Evolutionary conservation across 92 coral and sea anemone genomes (phyloP).

Genomic region (Umimayanthus kanabou): DNA sequence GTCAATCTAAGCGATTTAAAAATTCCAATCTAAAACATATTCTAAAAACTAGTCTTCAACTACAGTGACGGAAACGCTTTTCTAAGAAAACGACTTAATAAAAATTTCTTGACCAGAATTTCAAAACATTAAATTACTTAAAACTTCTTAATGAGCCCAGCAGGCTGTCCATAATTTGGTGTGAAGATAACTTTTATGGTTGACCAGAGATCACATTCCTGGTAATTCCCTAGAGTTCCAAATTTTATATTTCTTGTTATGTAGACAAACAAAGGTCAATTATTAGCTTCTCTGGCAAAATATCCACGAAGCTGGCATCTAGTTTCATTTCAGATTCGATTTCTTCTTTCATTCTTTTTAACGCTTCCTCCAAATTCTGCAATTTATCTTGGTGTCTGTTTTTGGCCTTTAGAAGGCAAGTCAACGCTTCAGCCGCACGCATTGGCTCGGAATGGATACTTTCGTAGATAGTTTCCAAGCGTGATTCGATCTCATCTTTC

Average conservation of each 20-base stretch:
- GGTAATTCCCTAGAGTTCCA: background rate
- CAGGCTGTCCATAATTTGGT: too few species aligned
- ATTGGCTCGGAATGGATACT: constrained; percentile 30
- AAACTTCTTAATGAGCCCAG: too few species aligned
- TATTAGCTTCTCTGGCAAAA: constrained; percentile 21
- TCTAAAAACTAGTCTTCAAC: too few species aligned
- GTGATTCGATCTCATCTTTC: constrained; percentile 46
- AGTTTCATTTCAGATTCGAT: constrained; percentile 6
- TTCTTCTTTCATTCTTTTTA: constrained; percentile 20
- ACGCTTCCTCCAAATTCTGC: background rate
- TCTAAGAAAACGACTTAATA: too few species aligned
- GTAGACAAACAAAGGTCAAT: constrained; percentile 12
- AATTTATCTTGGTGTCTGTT: background rate
- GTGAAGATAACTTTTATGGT: too few species aligned
- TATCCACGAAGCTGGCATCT: constrained; percentile 10
- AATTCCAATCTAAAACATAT: too few species aligned
- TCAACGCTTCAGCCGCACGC: constrained; percentile 36
- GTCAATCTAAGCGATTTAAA: too few species aligned
- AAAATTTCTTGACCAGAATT: too few species aligned
- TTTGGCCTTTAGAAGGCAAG: constrained; percentile 25
- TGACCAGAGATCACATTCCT: too few species aligned
- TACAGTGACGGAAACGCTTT: too few species aligned
- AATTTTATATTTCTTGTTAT: background rate
- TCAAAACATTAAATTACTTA: too few species aligned
- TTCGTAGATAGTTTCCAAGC: constrained; percentile 43